Base-by-base conservation (phyloP, 2,888 invertebrate genomes). In the Stenotaenia linearis region DNA sequence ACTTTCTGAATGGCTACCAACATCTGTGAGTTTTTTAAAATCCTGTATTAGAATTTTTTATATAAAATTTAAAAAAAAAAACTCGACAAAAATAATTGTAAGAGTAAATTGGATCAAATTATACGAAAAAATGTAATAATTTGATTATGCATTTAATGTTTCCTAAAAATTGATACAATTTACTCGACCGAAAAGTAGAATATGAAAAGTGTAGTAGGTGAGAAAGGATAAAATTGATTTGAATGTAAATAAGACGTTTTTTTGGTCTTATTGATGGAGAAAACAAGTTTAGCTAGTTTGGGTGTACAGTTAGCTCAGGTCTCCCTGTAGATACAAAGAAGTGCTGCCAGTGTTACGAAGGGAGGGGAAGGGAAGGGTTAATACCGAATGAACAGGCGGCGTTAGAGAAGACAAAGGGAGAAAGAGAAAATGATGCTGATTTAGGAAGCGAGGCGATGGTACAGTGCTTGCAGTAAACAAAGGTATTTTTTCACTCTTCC, bases 401-500 rank as follows among this genome's bases (percentile, higher is more conserved):
- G 61, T 56, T 78, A 30, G n/a, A 37, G 75, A 75, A 37, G 37
- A 75, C 37, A 18, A 32, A 75, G 75, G 75, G 37, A 75, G 75
- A 75, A 32, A 35, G 35, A 35, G 28, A 32, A 75, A 74, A 40
- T 77, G 76, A 80, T 75, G 78, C 80, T 78, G 80, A 80, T 80
- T 80, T 78, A 69, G 23, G 78, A 79, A 80, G 78, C 78, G 77
- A 75, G 78, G 79, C 80, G 80, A 77, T 78, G 75, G 69, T 75
- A 79, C 56, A 75, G 80, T 78, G 74, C 77, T 80, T 74, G 78
- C 77, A 37, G 80, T 78, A 30, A 45, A 77, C 78, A 79, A 50
- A 80, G 80, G 80, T 80, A 80, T 80, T 80, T 80, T 80, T 80
- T 77, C 76, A 40, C 50, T 80, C 80, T 80, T 80, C 56, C 61